Conservation (phyloP, 2,888 invertebrate genomes). For the Priocnemis perturbator region DNA sequence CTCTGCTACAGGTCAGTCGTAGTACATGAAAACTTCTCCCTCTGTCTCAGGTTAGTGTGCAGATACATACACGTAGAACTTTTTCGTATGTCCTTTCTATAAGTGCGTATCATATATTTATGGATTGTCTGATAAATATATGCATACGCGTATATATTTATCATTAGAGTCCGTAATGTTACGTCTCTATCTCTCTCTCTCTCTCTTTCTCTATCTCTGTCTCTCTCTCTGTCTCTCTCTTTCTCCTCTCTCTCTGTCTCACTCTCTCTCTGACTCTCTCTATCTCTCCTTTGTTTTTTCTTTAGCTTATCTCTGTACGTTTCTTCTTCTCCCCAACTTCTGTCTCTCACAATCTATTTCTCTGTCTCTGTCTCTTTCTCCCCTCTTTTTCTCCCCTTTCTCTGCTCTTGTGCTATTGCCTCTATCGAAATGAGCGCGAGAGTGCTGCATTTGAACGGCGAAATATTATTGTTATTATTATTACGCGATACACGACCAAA, state of each 20-base stretch:
- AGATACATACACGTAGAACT: constrained; percentile 78
- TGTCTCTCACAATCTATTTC: not conserved
- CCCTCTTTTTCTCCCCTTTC: too few relatives aligned
- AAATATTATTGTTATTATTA: too few relatives aligned
- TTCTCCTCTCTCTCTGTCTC: not conserved
- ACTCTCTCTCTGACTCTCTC: not conserved
- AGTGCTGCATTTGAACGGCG: not conserved
- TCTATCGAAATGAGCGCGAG: not conserved
- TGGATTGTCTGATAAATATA: constrained; percentile 16
- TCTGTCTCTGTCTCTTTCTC: not conserved
- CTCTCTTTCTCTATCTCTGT: constrained; percentile 15
- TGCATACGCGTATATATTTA: constrained; percentile 55
- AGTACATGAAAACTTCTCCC: constrained; percentile 99
- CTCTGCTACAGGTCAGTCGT: constrained; percentile 99
- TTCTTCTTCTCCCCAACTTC: not conserved
- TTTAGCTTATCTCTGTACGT: not conserved
- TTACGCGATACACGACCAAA: too few relatives aligned
- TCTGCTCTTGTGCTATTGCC: too few relatives aligned
- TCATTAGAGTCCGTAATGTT: constrained; percentile 38
- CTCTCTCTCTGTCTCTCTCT: not conserved
- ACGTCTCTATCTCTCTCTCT: constrained; percentile 18
- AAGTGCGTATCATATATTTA: constrained; percentile 12
- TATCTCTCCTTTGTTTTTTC: too few relatives aligned
- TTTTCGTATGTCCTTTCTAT: constrained; percentile 57
- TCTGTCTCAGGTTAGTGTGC: constrained; percentile 99